These are phyloP conservation scores for Heliocidaris tuberculata DNA, from an alignment of 35 echinoderm and acorn worm species.

Conservation along the genomic window DNA sequence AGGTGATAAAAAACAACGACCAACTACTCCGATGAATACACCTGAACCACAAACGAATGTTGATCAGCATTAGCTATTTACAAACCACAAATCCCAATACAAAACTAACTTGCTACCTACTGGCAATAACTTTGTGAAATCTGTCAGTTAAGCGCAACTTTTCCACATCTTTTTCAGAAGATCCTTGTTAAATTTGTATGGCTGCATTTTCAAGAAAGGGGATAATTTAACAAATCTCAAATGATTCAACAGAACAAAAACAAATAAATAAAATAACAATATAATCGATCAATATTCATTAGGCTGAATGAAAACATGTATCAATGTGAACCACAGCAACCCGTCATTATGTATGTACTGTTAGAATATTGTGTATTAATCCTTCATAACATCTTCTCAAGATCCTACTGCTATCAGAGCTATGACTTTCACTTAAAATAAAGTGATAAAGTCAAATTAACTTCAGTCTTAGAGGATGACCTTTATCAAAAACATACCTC, in stretches of 20 bases:
- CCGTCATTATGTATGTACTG: no score
- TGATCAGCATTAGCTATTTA: neutral
- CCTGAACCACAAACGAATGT: neutral
- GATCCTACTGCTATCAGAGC: neutral
- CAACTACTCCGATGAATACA: neutral
- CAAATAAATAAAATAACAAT: neutral
- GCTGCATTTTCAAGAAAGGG: neutral
- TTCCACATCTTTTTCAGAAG: neutral
- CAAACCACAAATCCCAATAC: neutral
- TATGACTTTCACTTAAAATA: neutral
- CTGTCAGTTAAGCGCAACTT: no score
- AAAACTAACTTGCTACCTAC: neutral
- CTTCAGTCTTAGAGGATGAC: neutral
- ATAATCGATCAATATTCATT: neutral
- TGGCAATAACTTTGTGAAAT: neutral
- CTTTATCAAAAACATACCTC: conserved; percentile 25
- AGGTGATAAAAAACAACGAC: neutral
- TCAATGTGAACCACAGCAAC: no score
- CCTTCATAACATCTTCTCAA: neutral
- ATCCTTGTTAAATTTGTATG: neutral
- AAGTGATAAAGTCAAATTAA: conserved; percentile 1
- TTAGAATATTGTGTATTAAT: no score
- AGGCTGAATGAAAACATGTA: no score
- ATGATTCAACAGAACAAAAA: neutral
- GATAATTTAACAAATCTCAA: neutral